Evolutionary conservation across 2,797 vertebrate species (phyloP).

Genomic region (Pelobates cultripes): DNA sequence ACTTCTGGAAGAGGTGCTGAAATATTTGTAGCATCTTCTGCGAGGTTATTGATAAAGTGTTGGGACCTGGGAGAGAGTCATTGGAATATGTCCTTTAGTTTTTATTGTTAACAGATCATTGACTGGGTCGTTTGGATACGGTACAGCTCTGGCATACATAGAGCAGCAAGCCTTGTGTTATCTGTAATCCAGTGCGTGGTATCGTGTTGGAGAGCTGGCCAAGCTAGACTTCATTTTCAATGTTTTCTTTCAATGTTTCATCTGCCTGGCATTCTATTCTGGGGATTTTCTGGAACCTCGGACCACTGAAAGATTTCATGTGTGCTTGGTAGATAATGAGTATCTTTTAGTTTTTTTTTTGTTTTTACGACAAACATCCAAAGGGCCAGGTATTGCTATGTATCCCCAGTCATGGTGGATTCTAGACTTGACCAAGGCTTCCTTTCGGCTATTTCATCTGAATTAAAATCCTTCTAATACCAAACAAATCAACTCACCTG

Average conservation of each 20-base stretch:
- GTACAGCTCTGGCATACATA: background rate
- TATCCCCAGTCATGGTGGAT: too few relatives aligned
- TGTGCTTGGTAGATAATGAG: too few relatives aligned
- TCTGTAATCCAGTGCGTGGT: background rate
- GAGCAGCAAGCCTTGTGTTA: background rate
- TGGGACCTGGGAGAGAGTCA: slow-evolving; percentile 8
- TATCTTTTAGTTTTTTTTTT: too few relatives aligned
- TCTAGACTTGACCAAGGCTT: too few relatives aligned
- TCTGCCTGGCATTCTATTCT: background rate
- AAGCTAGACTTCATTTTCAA: background rate
- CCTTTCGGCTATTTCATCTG: too few relatives aligned
- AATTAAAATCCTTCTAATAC: too few relatives aligned
- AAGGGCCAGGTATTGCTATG: too few relatives aligned
- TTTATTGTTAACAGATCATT: slow-evolving; percentile 1
- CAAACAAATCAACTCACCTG: too few relatives aligned
- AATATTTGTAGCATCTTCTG: slow-evolving; percentile 1
- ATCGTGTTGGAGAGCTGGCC: background rate
- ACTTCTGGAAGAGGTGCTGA: background rate
- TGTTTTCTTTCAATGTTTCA: background rate
- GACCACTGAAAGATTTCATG: too few relatives aligned
- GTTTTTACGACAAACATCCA: too few relatives aligned
- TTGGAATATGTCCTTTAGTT: background rate
- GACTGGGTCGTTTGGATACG: background rate
- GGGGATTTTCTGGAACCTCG: background rate
- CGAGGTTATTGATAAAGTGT: slow-evolving; percentile 20